phyloP scores from a whole-genome alignment of 1,140 invertebrate genomes.

The Hypsibius dujardini region DNA sequence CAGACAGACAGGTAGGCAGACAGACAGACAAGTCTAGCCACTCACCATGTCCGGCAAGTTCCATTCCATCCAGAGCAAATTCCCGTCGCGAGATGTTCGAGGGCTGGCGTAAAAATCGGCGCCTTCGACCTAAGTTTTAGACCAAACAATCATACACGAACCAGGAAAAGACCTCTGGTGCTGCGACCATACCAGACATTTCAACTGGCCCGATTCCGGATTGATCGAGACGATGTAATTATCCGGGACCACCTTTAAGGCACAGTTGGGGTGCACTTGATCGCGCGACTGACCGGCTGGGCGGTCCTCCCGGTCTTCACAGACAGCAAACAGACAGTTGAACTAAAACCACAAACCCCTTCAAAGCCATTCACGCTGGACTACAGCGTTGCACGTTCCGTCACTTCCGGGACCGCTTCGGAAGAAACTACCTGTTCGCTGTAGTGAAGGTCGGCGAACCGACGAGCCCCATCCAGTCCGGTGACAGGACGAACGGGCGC shows the following conservation, averaged over 20 bases:
- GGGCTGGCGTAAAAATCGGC: conserved; percentile 13
- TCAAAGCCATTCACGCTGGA: too few species aligned
- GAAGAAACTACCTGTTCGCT: neutral
- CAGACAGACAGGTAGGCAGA: too few species aligned
- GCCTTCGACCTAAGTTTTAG: conserved; percentile 7
- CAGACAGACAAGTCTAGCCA: too few species aligned
- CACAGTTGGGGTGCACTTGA: neutral
- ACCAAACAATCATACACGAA: too few species aligned
- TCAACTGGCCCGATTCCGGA: neutral
- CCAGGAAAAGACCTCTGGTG: too few species aligned
- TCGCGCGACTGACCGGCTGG: neutral
- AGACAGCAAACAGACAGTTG: conserved; percentile 9
- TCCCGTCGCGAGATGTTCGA: neutral
- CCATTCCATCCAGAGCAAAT: conserved; percentile 14
- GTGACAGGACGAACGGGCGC: neutral
- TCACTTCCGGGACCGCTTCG: too few species aligned
- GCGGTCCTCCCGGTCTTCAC: neutral
- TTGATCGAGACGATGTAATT: conserved; percentile 7
- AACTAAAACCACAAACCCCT: neutral
- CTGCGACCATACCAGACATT: conserved; percentile 6
- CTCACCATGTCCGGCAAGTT: conserved; percentile 7
- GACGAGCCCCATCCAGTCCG: neutral
- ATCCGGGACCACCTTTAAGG: neutral
- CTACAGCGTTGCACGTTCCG: too few species aligned
- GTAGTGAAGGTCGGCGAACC: conserved; percentile 11